These are phyloP conservation scores for Agapornis roseicollis DNA, from an alignment of 2,113 vertebrate species.

Conservation along the genomic window DNA sequence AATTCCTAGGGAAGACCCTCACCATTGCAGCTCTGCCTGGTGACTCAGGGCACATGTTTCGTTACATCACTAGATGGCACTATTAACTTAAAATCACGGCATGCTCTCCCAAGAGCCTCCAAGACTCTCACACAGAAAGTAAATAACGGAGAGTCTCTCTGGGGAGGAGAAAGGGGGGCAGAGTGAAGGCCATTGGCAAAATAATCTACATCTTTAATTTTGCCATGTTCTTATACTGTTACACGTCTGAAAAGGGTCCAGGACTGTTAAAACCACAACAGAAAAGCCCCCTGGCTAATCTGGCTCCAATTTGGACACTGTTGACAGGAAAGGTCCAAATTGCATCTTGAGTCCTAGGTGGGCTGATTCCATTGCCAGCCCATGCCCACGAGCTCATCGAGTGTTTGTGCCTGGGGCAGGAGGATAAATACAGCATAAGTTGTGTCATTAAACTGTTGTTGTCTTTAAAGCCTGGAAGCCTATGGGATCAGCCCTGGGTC, in stretches of 20 bases:
- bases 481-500: background rate
- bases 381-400: rapidly evolving
- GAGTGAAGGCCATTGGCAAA: background rate
- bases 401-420: background rate
- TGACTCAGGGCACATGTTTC: background rate
- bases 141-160: background rate
- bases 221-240: background rate
- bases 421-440: background rate
- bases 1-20: background rate
- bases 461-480: background rate
- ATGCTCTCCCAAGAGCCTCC: rapidly evolving
- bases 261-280: background rate
- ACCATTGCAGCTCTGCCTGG: background rate
- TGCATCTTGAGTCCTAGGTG: background rate
- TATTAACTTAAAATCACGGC: background rate
- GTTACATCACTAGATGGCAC: slow-evolving; percentile 41
- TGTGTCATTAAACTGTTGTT: slow-evolving; percentile 24
- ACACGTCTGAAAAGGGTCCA: background rate
- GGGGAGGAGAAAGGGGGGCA: too few species aligned
- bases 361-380: background rate
- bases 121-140: background rate
- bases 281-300: background rate
- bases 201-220: background rate
- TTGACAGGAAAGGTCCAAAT: background rate
- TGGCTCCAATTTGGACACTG: background rate